phyloP scores from a whole-genome alignment of 2,888 invertebrate genomes.

The Hydrotaea cyrtoneurina region DNA sequence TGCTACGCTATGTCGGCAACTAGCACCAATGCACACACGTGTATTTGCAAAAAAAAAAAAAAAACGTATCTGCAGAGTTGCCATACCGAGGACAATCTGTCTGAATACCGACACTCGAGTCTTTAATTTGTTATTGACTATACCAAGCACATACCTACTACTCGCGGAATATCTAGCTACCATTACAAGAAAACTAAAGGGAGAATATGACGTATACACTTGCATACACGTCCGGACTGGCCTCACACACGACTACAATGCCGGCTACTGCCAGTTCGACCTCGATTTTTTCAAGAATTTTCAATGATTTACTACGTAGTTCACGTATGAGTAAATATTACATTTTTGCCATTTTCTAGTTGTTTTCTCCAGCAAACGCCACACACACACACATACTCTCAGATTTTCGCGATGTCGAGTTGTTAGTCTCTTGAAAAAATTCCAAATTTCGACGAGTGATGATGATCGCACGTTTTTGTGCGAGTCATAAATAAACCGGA shows the following conservation, averaged over 20 bases:
- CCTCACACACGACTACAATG: background rate
- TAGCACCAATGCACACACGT: too few species aligned
- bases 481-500: slow-evolving; percentile 56
- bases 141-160: too few species aligned
- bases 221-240: background rate
- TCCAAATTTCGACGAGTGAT: slow-evolving; percentile 14
- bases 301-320: slow-evolving; percentile 58
- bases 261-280: slow-evolving; percentile 48
- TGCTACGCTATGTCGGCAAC: background rate
- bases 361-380: slow-evolving; percentile 1
- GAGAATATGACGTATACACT: background rate
- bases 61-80: slow-evolving; percentile 19
- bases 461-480: too few species aligned
- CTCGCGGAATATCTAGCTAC: background rate
- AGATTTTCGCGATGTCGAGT: background rate
- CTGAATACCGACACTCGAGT: background rate
- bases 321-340: slow-evolving; percentile 55
- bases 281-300: slow-evolving; percentile 57
- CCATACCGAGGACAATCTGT: background rate
- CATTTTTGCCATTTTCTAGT: background rate
- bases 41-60: background rate
- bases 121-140: background rate
- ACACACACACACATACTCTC: slow-evolving; percentile 38
- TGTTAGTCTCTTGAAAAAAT: slow-evolving; percentile 17
- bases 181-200: background rate